Percentiles rank a stretch among this genome's conserved stretches.
Conservation (phyloP, 2,888 invertebrate genomes). For the Cistogaster globosa region DNA sequence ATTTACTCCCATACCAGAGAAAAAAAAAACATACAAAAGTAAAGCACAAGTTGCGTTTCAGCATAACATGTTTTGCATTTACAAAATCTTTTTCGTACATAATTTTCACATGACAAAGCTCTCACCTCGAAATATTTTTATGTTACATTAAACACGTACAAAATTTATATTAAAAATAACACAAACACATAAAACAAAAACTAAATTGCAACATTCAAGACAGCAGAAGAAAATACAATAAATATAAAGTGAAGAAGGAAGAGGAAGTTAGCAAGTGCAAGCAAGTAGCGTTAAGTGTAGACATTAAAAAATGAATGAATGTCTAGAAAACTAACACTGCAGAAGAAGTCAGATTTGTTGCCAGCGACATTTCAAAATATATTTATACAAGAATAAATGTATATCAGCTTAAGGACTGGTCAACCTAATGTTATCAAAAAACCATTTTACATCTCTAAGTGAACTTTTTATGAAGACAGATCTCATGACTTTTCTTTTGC, state of each 20-base stretch:
- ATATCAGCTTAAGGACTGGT: too few species aligned
- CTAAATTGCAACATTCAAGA: constrained; percentile 46
- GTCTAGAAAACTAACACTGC: too few species aligned
- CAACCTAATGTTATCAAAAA: too few species aligned
- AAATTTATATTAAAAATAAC: constrained; percentile 17
- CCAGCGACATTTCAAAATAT: too few species aligned
- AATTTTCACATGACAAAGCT: constrained; percentile 58
- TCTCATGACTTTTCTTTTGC: too few species aligned
- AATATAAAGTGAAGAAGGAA: background rate
- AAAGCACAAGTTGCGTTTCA: constrained; percentile 53
- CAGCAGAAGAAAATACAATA: background rate
- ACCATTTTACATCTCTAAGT: too few species aligned
- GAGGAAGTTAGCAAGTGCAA: constrained; percentile 6
- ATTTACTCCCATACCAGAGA: constrained; percentile 48
- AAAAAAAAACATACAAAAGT: too few species aligned
- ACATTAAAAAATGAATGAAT: too few species aligned
- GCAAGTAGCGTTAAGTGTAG: constrained; percentile 34
- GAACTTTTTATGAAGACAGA: too few species aligned
- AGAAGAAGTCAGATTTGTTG: too few species aligned
- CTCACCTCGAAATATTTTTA: constrained; percentile 30
- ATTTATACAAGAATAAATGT: too few species aligned
- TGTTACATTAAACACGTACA: constrained; percentile 58
- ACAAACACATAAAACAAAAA: constrained; percentile 33
- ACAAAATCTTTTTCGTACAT: constrained; percentile 59
- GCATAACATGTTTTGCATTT: constrained; percentile 61